A percentile compares a stretch with the other conserved stretches of the same genome.
Conservation (phyloP, 2,113 vertebrate species). For the Callithrix jacchus region DNA sequence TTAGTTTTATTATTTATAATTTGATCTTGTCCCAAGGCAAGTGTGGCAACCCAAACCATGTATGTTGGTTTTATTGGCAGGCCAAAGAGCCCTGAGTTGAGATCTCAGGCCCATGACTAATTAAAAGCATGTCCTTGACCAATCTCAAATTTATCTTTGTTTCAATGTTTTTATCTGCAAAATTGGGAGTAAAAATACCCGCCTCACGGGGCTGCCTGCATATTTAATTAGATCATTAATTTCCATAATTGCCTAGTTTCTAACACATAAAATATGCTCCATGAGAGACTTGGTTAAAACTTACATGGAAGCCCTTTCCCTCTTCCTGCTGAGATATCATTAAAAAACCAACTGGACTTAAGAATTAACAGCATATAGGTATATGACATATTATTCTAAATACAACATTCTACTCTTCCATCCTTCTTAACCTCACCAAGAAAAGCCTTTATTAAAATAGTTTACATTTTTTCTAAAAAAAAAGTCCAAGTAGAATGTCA, state of each 20-base stretch:
- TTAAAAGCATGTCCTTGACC: background rate
- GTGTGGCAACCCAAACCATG: background rate
- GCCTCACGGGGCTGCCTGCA: background rate
- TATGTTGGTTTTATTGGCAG: slow-evolving; percentile 9
- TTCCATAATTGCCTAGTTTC: background rate
- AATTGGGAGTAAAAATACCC: background rate
- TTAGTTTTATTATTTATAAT: background rate
- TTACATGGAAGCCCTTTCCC: background rate
- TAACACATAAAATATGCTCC: background rate
- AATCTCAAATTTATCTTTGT: background rate
- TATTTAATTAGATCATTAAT: background rate
- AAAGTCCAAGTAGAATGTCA: background rate
- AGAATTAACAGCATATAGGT: background rate
- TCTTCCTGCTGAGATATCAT: background rate
- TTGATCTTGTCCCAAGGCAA: background rate
- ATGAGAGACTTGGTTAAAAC: background rate
- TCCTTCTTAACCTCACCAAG: background rate
- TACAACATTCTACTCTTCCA: background rate
- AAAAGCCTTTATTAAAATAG: slow-evolving; percentile 22
- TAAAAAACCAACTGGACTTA: background rate
- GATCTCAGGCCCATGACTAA: background rate
- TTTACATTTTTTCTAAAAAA: background rate
- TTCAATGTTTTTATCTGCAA: slow-evolving; percentile 3
- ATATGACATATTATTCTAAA: background rate
- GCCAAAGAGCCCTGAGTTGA: background rate